Base-by-base conservation (phyloP, 2,113 vertebrate species). In the Hypomesus transpacificus region DNA sequence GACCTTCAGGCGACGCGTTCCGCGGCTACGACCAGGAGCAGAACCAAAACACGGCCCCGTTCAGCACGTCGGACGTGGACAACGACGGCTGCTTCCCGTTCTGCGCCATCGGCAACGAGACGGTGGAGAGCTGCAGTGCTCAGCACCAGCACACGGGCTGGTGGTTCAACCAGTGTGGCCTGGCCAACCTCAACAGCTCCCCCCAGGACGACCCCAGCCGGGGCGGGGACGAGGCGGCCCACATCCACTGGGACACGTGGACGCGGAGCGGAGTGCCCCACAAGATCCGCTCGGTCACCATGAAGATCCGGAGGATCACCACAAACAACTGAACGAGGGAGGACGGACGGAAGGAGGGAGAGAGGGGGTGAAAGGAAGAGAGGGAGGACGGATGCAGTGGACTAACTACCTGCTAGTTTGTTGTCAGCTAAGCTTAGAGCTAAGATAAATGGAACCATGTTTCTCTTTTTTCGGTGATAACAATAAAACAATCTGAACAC, bases 161-260 rank as follows among this genome's bases (percentile, higher is more conserved):
- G 95, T 96, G 96, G 96, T 97, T 96, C 85, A 96, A 73, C 83
- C 92, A 90, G 66, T 96, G 95, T 2, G 95, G 95, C 26, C 86
- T 93, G 58, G 93, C 94, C n/a, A 98, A 98, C 77, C 90, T 96
- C 62, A 98, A 97, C 0, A 92, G 93, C 39, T 82, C 89, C 52
- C 92, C 93, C 18, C 84, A 75, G 20, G 90, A 93, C 3, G 83
- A 83, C 2, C 93, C 94, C 18, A 93, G 94, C 18, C 89, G 75
- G 62, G 80, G 87, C 71, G 82, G 76, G 65, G 71, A 64, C 0
- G 72, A 66, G 69, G 79, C 85, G 72, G 88, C 86, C 2, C 89
- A 90, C 68, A 94, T 96, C 80, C 90, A 88, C 57, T 96, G 94
- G 95, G 92, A 93, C 80, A 96, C 94, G 0, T 96, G 96, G 95